These are phyloP conservation scores for Dipodomys ordii DNA, from an alignment of 2,113 vertebrate species.

Conservation along the genomic window DNA sequence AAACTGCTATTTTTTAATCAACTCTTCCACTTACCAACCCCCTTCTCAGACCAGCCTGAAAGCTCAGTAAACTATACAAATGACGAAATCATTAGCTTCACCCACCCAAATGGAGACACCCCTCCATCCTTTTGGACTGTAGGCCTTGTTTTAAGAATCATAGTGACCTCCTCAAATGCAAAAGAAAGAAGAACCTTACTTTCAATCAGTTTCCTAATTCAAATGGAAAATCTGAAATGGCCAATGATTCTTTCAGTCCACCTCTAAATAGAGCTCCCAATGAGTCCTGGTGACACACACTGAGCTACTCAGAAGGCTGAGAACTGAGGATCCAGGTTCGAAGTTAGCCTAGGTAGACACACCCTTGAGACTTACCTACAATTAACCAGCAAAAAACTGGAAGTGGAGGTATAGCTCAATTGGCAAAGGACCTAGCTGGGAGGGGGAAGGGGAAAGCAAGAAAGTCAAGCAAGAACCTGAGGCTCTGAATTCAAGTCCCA, in stretches of 20 bases:
- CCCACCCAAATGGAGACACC: background rate
- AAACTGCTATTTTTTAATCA: background rate
- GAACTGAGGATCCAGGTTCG: no score
- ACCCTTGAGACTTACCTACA: no score
- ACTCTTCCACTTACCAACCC: background rate
- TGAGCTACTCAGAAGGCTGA: no score
- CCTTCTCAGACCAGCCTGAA: background rate
- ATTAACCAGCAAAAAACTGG: no score
- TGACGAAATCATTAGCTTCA: background rate
- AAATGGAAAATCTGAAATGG: conserved; percentile 35
- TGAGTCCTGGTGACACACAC: background rate
- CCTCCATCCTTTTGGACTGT: background rate
- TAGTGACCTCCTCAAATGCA: background rate
- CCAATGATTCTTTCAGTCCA: background rate
- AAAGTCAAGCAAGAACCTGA: background rate
- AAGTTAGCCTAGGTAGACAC: no score
- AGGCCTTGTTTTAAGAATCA: background rate
- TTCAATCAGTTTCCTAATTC: conserved; percentile 42
- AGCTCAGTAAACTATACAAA: background rate
- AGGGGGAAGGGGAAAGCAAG: background rate
- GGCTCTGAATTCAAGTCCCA: no score
- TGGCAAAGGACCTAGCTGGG: no score
- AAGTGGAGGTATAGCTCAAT: background rate
- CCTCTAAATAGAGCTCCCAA: background rate
- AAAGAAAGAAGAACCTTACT: background rate